Base-by-base conservation (phyloP, 1,140 invertebrate genomes). In the Bombus difficillimus region DNA sequence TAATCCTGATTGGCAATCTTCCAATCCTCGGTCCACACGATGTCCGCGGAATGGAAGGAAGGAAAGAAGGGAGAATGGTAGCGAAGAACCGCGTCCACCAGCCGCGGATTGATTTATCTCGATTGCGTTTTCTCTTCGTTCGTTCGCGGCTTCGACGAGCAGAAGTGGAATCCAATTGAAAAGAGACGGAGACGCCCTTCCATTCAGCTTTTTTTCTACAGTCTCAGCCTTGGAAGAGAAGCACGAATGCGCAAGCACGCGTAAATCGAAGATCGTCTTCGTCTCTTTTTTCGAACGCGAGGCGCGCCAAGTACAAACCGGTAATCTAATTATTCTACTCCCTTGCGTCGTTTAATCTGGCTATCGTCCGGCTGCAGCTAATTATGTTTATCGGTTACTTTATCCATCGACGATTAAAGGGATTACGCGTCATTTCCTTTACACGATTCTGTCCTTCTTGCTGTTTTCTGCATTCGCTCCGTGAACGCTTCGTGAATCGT, bases 101-200 rank as follows among this genome's bases (percentile, higher is more conserved):
- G 43, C 59, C 43, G 34, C 81, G 74, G 47, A 83, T 83, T 83
- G 81, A 83, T 83, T 83, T 83, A 83, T 83, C 81, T 83, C 81
- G 81, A 69, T 83, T 78, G 81, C 81, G n/a, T 83, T 83, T 69
- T 69, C 81, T 69, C 64, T 69, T 32, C 34, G 59, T 57, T 47
- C 41, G 25, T n/a, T 41, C 80, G 25, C 69, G 47, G 68, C 69
- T 62, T 5, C 68, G 15, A 69, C 53, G 6, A 2, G 25, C 13
- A 53, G 66, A 13, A 53, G 66, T 5, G 43, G 43, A 37, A 32
- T 34, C 10, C 34, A 9, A 22, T 13, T 62, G 43, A 57, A 32
- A 25, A 39, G 37, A n/a, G 25, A 37, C 22, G 6, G 10, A 22
- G 15, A 15, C 5, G 34, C 10, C 18, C 8, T n/a, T 41, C 43